phyloP scores from a whole-genome alignment of 2,113 vertebrate genomes.

The Amphiprion ocellaris region DNA sequence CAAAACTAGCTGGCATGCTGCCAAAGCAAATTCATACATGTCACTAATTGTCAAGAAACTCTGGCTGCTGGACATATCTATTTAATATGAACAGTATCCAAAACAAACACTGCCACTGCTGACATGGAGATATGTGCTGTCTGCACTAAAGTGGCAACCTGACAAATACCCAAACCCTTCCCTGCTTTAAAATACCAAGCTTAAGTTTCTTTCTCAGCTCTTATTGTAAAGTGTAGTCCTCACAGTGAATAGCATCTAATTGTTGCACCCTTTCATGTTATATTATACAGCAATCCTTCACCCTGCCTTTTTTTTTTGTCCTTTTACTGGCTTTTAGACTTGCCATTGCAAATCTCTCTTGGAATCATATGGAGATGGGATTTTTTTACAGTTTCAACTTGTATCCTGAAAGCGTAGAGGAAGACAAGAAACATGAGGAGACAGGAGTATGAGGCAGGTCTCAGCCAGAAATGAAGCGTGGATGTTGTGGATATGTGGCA shows the following conservation, averaged over 20 bases:
- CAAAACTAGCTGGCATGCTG: constrained; percentile 52
- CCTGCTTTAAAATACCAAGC: constrained; percentile 9
- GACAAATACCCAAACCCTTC: constrained; percentile 47
- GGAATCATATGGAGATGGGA: too few species aligned
- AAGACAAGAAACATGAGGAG: too few species aligned
- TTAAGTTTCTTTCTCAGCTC: constrained; percentile 18
- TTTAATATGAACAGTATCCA: constrained; percentile 81
- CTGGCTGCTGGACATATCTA: constrained; percentile 73
- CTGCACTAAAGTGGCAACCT: constrained; percentile 67
- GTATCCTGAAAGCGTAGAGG: too few species aligned
- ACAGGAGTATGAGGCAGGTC: too few species aligned
- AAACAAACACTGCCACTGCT: constrained; percentile 82
- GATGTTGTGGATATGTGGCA: neutral
- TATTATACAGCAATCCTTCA: neutral
- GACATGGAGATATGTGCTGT: constrained; percentile 75
- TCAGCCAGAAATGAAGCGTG: neutral
- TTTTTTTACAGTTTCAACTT: too few species aligned
- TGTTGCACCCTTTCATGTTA: constrained; percentile 2
- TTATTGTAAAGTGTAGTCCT: neutral
- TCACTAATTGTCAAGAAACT: constrained; percentile 81
- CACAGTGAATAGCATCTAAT: constrained; percentile 10
- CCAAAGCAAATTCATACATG: constrained; percentile 79
- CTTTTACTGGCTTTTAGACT: neutral
- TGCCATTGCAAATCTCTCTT: neutral
- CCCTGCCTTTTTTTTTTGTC: neutral